Evolutionary conservation across 2,888 invertebrate genomes (phyloP).

Genomic region (Limenitis camilla): DNA sequence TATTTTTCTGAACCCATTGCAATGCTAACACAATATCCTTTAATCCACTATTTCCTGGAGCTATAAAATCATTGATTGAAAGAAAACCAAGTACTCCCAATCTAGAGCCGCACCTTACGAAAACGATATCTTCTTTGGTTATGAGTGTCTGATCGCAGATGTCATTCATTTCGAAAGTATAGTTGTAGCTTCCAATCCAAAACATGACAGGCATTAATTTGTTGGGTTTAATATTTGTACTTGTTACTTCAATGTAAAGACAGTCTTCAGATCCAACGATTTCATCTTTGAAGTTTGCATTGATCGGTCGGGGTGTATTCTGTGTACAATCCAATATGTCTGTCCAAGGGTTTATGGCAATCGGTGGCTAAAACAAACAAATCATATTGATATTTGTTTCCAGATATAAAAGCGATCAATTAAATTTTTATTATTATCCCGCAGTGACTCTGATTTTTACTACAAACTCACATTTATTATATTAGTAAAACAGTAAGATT

Average conservation of each 20-base stretch:
- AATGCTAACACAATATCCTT: constrained; percentile 64
- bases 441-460: too few species aligned
- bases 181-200: constrained; percentile 62
- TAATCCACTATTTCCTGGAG: constrained; percentile 63
- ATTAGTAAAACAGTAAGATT: too few species aligned
- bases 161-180: constrained; percentile 39
- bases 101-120: constrained; percentile 61
- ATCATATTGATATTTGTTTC: not conserved
- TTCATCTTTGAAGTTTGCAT: constrained; percentile 17
- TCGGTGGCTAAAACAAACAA: constrained; percentile 50
- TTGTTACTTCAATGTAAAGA: constrained; percentile 56
- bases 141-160: constrained; percentile 53
- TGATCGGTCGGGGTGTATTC: constrained; percentile 37
- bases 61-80: constrained; percentile 54
- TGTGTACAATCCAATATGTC: constrained; percentile 48
- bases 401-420: not conserved
- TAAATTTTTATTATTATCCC: too few species aligned
- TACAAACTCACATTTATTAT: too few species aligned
- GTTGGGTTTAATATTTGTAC: constrained; percentile 43
- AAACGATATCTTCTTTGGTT: constrained; percentile 47
- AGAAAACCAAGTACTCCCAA: constrained; percentile 66
- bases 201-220: constrained; percentile 67
- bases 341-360: constrained; percentile 38
- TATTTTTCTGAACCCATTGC: constrained; percentile 63
- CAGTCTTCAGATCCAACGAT: constrained; percentile 59